Percentiles rank a stretch among this genome's conserved stretches.
Conservation (phyloP, 2,113 vertebrate genomes). For the Centrocercus urophasianus region DNA sequence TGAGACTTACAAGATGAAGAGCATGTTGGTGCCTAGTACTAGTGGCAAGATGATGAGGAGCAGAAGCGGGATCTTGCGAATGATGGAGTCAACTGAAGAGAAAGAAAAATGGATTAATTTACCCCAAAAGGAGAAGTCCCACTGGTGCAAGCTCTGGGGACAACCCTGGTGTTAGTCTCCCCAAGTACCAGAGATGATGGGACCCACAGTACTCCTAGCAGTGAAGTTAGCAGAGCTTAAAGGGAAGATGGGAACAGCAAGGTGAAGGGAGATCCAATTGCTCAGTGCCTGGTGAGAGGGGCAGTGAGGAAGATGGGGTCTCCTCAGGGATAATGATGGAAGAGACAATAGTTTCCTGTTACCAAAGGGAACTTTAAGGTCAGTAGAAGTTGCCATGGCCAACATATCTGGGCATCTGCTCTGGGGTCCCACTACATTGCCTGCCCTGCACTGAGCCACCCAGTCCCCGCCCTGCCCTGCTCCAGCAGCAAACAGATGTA, state of each 20-base stretch:
- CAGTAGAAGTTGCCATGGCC: background rate
- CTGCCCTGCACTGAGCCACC: background rate
- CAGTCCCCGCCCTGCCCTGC: background rate
- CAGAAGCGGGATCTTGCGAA: background rate
- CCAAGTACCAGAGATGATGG: background rate
- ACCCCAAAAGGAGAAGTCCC: background rate
- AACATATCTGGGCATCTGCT: background rate
- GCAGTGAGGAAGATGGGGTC: background rate
- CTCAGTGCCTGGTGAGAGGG: background rate
- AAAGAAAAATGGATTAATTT: background rate
- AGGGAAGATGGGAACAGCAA: background rate
- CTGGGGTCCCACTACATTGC: background rate
- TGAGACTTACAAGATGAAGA: constrained; percentile 6
- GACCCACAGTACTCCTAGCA: background rate
- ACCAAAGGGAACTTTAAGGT: background rate
- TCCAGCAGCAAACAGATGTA: background rate
- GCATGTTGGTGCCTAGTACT: background rate
- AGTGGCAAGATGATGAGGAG: background rate
- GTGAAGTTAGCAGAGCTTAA: background rate
- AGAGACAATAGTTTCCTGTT: background rate
- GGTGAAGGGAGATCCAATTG: background rate
- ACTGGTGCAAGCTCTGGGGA: background rate
- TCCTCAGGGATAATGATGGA: background rate
- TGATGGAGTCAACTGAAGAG: background rate
- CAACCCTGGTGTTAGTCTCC: background rate